Percentiles rank a stretch among this genome's conserved stretches.
Conservation (phyloP, 2,888 invertebrate genomes). For the Dasypogon diadema region DNA sequence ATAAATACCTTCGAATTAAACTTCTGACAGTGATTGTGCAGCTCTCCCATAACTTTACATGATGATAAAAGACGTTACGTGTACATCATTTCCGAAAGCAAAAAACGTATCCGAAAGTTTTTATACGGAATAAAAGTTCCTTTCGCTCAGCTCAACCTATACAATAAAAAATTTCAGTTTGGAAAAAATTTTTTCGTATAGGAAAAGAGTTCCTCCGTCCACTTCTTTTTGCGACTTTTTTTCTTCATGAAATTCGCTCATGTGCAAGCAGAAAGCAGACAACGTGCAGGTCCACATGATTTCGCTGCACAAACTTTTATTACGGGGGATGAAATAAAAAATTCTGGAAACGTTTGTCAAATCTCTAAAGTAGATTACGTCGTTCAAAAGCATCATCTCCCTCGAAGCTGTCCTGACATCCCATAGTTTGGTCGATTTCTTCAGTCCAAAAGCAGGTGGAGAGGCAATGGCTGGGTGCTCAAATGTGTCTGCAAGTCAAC, state of each 20-base stretch:
- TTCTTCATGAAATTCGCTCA: constrained; percentile 6
- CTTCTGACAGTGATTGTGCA: constrained; percentile 34
- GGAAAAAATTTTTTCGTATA: constrained; percentile 15
- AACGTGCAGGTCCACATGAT: constrained; percentile 21
- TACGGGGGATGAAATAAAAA: constrained; percentile 43
- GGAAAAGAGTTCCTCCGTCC: neutral
- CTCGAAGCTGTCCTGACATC: constrained; percentile 40
- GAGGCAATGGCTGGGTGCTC: neutral
- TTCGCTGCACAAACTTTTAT: constrained; percentile 42
- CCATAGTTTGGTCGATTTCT: constrained; percentile 24
- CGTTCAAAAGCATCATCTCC: constrained; percentile 43
- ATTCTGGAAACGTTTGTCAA: constrained; percentile 51
- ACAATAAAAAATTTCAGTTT: constrained; percentile 49
- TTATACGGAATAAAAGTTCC: constrained; percentile 24
- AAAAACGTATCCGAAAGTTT: constrained; percentile 29
- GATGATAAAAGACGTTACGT: constrained; percentile 21
- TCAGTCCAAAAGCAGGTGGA: neutral
- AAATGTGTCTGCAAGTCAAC: constrained; percentile 39
- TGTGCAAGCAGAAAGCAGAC: constrained; percentile 38
- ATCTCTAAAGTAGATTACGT: constrained; percentile 51
- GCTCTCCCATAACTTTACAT: constrained; percentile 30
- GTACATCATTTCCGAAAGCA: neutral
- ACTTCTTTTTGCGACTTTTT: constrained; percentile 27
- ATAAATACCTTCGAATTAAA: constrained; percentile 43
- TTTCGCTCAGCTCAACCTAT: constrained; percentile 19